Evolutionary conservation across 30 jellyfish, hydroid and myxozoan species (phyloP), one percentile per base, ranked within the genome.

Genomic region (Chrysaora quinquecirrha): DNA sequence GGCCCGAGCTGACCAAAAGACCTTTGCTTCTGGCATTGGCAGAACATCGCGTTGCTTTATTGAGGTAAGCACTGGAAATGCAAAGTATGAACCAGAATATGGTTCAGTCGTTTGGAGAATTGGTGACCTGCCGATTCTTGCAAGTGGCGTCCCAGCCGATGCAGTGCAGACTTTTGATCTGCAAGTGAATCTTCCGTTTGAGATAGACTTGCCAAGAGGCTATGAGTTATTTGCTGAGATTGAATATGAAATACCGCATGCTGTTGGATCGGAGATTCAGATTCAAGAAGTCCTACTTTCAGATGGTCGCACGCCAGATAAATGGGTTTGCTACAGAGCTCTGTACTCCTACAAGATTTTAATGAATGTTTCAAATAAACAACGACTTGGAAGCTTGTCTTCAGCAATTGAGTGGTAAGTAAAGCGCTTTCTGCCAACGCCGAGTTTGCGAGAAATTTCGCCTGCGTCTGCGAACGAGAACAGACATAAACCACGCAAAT

Each of bases 251-350:
- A 75, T 86, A 23, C 90, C 80, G 10, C 91, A 80, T 30, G 76
- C 90, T 9, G 38, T 85, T 21, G 98, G 94, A 18, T 91, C 98
- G 11, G 97, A 77, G 16, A 73, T 85, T 6, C 73, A 49, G 58
- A 94, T 91, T n/a, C 85, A 74, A 33, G 96, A 91, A 50, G 90
- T 85, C 7, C 69, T 86, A 10, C 64, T 91, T 3, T 67, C 95
- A 25, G 96, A 74, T 28, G 92, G 83, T 2, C 74, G 82, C 19
- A 47, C 48, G 29, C 98, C 95, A 2, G 98, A 91, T 31, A 85
- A 91, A 68, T 91, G 98, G 98, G 93, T 91, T 12, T 86, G 96
- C 72, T 91, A 91, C 73, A 85, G 88, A 34, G 84, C 97, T 2
- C 32, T 74, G 19, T 91, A 85, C 48, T 50, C 65, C 18, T 91